A percentile compares a stretch with the other conserved stretches of the same genome.
These are phyloP conservation scores for Aethes cnicana DNA, from an alignment of 2,888 invertebrate species.

Conservation along the genomic window DNA sequence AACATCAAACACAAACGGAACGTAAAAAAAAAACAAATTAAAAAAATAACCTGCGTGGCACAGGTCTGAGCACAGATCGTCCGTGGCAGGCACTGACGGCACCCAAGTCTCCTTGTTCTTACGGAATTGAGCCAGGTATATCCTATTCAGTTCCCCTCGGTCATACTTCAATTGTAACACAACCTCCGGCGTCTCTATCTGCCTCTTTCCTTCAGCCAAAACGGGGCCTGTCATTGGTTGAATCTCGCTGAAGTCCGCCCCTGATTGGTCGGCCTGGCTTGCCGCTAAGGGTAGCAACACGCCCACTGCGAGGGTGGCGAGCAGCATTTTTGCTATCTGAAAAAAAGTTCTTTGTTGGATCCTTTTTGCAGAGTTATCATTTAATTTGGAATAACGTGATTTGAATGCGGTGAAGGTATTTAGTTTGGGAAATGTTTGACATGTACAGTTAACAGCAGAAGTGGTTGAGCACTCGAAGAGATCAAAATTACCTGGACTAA, in stretches of 20 bases:
- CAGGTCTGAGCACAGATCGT: constrained; percentile 69
- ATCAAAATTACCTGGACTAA: too few relatives aligned
- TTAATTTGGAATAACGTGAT: constrained; percentile 16
- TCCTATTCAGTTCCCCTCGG: constrained; percentile 71
- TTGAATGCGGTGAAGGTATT: constrained; percentile 5
- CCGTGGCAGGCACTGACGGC: constrained; percentile 63
- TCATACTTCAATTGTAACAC: constrained; percentile 74
- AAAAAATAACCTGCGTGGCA: constrained; percentile 71
- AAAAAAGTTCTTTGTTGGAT: constrained; percentile 31
- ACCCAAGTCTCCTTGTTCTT: constrained; percentile 49
- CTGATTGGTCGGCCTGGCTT: constrained; percentile 52
- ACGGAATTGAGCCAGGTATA: constrained; percentile 74
- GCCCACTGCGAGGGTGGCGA: constrained; percentile 60
- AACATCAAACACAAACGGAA: constrained; percentile 38
- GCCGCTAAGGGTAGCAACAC: constrained; percentile 51
- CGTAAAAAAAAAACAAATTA: constrained; percentile 42
- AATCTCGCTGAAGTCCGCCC: constrained; percentile 37
- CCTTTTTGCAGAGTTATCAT: constrained; percentile 28
- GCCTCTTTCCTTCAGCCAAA: constrained; percentile 48
- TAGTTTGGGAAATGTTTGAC: not conserved
- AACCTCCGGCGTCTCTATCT: constrained; percentile 63
- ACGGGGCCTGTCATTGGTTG: constrained; percentile 49
- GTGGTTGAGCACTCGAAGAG: too few relatives aligned
- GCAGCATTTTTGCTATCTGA: constrained; percentile 52
- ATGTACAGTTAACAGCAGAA: too few relatives aligned